Conservation (phyloP, 2,888 invertebrate species). For the Limulus polyphemus region DNA sequence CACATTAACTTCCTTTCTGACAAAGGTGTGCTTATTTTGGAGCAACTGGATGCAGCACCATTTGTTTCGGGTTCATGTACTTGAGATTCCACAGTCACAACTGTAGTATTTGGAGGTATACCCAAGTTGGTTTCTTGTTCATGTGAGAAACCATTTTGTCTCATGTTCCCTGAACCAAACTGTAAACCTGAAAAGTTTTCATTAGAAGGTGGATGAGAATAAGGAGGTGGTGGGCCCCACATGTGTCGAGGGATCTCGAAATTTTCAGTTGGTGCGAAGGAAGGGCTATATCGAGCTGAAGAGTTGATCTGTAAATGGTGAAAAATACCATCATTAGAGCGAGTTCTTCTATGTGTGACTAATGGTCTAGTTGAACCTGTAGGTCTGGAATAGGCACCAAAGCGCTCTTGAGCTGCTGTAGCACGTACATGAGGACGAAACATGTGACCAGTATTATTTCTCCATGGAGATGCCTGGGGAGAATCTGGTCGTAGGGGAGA, state of each 20-base stretch:
- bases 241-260: slow-evolving; percentile 38
- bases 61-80: slow-evolving; percentile 4
- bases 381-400: slow-evolving; percentile 9
- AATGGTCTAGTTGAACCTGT: neutral
- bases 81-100: slow-evolving; percentile 4
- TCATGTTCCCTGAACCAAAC: neutral
- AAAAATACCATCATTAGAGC: slow-evolving; percentile 25
- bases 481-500: slow-evolving; percentile 3
- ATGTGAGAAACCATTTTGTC: neutral
- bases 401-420: slow-evolving; percentile 1
- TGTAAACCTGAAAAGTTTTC: slow-evolving; percentile 13
- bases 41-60: slow-evolving; percentile 13
- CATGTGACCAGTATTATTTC: slow-evolving; percentile 20
- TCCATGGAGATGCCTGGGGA: slow-evolving; percentile 14
- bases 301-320: slow-evolving; percentile 22
- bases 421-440: slow-evolving; percentile 13
- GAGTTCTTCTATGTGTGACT: slow-evolving; percentile 15
- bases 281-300: neutral
- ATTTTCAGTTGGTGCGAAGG: neutral
- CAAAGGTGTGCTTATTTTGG: slow-evolving; percentile 23
- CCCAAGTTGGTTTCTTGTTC: neutral
- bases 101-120: slow-evolving; percentile 1
- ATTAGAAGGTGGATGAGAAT: slow-evolving; percentile 37
- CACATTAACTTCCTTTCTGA: slow-evolving; percentile 23
- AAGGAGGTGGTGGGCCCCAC: slow-evolving; percentile 82